A percentile compares a stretch with the other conserved stretches of the same genome.
These are phyloP conservation scores for Chaenodraco wilsoni DNA, from an alignment of 2,797 vertebrate genomes.

Conservation along the genomic window DNA sequence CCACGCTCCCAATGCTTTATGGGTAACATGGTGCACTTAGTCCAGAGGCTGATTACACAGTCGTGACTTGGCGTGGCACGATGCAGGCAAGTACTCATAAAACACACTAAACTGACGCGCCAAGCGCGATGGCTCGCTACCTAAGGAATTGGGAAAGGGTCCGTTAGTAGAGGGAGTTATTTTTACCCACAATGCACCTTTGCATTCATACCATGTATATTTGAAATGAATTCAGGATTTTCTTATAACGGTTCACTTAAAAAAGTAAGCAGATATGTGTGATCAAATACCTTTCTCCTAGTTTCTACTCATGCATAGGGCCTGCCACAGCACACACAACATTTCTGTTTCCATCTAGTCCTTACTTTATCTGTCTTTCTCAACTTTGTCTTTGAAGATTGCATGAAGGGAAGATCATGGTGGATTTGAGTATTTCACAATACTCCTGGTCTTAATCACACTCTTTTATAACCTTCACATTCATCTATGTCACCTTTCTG, in stretches of 20 bases:
- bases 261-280: neutral
- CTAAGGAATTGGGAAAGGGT: neutral
- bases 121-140: neutral
- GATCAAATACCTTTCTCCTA: neutral
- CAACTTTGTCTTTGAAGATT: neutral
- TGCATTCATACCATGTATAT: neutral
- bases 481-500: neutral
- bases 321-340: neutral
- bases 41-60: conserved; percentile 31
- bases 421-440: conserved; percentile 10
- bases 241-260: neutral
- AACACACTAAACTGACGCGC: conserved; percentile 25
- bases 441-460: conserved; percentile 2
- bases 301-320: neutral
- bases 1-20: conserved; percentile 1
- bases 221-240: neutral
- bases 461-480: neutral
- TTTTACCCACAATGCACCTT: neutral
- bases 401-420: neutral
- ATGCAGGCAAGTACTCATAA: conserved; percentile 17
- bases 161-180: conserved; percentile 5
- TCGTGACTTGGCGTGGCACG: conserved; percentile 32
- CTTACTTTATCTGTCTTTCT: neutral
- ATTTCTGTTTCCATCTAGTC: neutral
- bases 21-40: conserved; percentile 25